Base-by-base conservation (phyloP, 2,113 vertebrate genomes). In the Eulacestoma nigropectus region DNA sequence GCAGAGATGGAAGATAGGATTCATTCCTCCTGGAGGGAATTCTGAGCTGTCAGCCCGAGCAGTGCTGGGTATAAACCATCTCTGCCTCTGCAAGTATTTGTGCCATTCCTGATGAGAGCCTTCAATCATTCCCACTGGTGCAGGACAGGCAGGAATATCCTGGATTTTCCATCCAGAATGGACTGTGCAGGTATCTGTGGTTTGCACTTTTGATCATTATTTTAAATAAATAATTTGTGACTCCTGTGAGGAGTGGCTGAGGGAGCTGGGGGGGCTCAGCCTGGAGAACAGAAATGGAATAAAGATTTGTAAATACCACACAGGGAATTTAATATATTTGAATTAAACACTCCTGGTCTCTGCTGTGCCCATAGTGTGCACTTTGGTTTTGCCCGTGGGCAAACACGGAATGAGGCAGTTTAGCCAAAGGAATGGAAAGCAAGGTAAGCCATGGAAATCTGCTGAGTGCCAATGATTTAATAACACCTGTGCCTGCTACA, bases 401-500 rank as follows among this genome's bases (percentile, higher is more conserved):
- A 84, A 87, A 93, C 63, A 80, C 5, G 49, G 93, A 78, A 79
- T 62, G 86, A 93, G 78, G 91, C 73, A 88, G 64, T 90, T 94
- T 39, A 90, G 49, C 63, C 78, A 59, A 72, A 65, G 85, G 89
- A 90, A 94, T 68, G 87, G 75, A 83, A 94, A 87, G 85, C 55
- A 68, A 8, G 26, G 37, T 20, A 46, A 84, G 26, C 46, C 53
- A 55, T 57, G 46, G 89, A 92, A 95, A 93, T 41, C 79, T 90
- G 75, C 91, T 75, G 95, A 93, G 84, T 93, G 83, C 74, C 77
- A 93, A 57, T 25, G 65, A 92, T 93, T 94, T 72, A 86, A 80
- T 87, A 73, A 85, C 93, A 83, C 35, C 37, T 62, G 70, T 73
- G 78, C 79, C 87, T 76, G 65, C n/a, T 29, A 49, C 57, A 93